Conservation (phyloP, 2,888 invertebrate genomes). For the Ariolimax columbianus region DNA sequence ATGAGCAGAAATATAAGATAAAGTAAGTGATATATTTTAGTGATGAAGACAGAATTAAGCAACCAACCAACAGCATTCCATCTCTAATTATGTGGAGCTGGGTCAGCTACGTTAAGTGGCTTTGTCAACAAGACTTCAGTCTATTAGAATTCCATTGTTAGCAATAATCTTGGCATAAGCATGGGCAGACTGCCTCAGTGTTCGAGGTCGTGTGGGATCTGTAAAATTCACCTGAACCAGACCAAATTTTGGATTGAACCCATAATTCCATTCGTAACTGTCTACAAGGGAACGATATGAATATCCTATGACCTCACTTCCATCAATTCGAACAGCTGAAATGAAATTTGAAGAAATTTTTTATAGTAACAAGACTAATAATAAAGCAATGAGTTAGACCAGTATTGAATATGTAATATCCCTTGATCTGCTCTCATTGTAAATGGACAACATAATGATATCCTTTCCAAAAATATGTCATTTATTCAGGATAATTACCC, state of each 20-base stretch:
- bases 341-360: neutral
- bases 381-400: too few species aligned
- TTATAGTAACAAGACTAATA: too few species aligned
- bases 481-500: too few species aligned
- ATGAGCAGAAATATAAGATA: too few species aligned
- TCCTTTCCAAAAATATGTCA: too few species aligned
- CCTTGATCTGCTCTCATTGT: too few species aligned
- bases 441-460: too few species aligned
- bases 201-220: conserved; percentile 24
- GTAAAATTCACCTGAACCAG: conserved; percentile 84
- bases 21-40: too few species aligned
- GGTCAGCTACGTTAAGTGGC: neutral
- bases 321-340: conserved; percentile 63
- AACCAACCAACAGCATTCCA: neutral
- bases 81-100: neutral
- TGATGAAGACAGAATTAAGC: conserved; percentile 7
- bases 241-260: conserved; percentile 86
- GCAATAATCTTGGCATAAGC: conserved; percentile 18
- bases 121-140: neutral
- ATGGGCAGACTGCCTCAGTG: conserved; percentile 33
- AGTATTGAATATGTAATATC: too few species aligned
- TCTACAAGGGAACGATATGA: conserved; percentile 89
- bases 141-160: conserved; percentile 43
- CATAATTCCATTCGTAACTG: conserved; percentile 89
- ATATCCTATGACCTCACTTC: conserved; percentile 82